Percentiles rank a stretch among this genome's conserved stretches.
These are phyloP conservation scores for Pogonognathellus flavescens DNA, from an alignment of 1,140 invertebrate species.

Conservation along the genomic window DNA sequence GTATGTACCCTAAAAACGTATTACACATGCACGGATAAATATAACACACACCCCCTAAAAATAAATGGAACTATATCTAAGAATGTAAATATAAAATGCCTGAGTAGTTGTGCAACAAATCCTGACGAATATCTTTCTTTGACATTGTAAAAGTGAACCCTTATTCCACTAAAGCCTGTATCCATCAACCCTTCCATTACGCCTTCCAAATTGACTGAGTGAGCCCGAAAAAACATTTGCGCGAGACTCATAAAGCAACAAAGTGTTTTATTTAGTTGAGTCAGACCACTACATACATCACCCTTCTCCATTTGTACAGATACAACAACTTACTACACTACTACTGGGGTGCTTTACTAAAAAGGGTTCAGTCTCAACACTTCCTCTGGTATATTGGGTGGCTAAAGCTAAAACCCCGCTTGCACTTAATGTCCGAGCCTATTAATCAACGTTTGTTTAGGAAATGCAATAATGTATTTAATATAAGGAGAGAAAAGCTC, in stretches of 20 bases:
- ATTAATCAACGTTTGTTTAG: slow-evolving; percentile 62
- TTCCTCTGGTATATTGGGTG: neutral
- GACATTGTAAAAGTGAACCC: slow-evolving; percentile 28
- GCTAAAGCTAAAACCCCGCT: slow-evolving; percentile 9
- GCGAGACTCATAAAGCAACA: slow-evolving; percentile 43
- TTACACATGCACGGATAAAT: too few species aligned
- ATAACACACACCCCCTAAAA: too few species aligned
- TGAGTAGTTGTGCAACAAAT: slow-evolving; percentile 10
- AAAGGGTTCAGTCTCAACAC: slow-evolving; percentile 25
- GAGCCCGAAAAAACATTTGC: slow-evolving; percentile 35
- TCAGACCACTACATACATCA: slow-evolving; percentile 19
- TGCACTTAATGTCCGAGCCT: slow-evolving; percentile 53
- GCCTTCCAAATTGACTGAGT: slow-evolving; percentile 41
- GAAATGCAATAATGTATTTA: slow-evolving; percentile 55
- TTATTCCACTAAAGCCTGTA: slow-evolving; percentile 23
- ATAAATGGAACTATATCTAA: too few species aligned
- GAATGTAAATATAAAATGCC: too few species aligned
- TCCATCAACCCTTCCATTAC: slow-evolving; percentile 48
- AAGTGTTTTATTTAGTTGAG: slow-evolving; percentile 37
- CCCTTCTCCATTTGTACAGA: neutral
- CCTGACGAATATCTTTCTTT: neutral
- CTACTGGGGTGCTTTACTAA: neutral
- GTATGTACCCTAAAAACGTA: too few species aligned
- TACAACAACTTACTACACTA: slow-evolving; percentile 6
- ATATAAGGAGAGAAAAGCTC: neutral